Percentiles rank a stretch among this genome's conserved stretches.
Evolutionary conservation across 2,797 vertebrate species (phyloP).

Genomic region (Sebastiscus tertius): DNA sequence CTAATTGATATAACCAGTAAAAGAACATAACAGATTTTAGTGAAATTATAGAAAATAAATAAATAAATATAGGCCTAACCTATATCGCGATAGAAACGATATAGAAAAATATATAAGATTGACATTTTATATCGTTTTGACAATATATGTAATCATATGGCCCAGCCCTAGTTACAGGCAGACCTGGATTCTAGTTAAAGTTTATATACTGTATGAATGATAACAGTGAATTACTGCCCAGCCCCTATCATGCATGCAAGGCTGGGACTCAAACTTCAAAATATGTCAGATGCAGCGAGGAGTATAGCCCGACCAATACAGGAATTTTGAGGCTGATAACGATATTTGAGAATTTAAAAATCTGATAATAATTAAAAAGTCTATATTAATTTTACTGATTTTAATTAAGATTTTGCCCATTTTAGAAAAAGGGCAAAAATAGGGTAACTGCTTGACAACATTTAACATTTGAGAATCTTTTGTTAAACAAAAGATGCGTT

Average conservation of each 20-base stretch:
- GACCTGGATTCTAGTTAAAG: neutral
- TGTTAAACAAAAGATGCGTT: neutral
- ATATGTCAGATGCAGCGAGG: neutral
- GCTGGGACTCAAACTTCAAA: neutral
- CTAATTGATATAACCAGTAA: no score
- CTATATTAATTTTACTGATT: neutral
- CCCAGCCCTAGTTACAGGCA: neutral
- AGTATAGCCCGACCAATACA: neutral
- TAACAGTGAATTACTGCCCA: neutral
- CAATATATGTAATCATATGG: no score
- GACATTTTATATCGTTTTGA: no score
- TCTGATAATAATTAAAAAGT: neutral
- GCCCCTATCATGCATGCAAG: neutral
- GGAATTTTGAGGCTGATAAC: accelerated
- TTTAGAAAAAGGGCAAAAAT: neutral
- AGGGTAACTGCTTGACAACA: neutral
- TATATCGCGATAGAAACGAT: no score
- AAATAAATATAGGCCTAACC: no score
- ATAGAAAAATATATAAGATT: no score
- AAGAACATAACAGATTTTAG: no score
- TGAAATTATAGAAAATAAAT: no score
- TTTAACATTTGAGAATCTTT: neutral
- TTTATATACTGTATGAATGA: neutral
- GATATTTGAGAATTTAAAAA: neutral
- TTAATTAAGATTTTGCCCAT: neutral